Percentiles rank a stretch among this genome's conserved stretches.
These are phyloP conservation scores for Tholera decimalis DNA, from an alignment of 2,888 invertebrate species.

Conservation along the genomic window DNA sequence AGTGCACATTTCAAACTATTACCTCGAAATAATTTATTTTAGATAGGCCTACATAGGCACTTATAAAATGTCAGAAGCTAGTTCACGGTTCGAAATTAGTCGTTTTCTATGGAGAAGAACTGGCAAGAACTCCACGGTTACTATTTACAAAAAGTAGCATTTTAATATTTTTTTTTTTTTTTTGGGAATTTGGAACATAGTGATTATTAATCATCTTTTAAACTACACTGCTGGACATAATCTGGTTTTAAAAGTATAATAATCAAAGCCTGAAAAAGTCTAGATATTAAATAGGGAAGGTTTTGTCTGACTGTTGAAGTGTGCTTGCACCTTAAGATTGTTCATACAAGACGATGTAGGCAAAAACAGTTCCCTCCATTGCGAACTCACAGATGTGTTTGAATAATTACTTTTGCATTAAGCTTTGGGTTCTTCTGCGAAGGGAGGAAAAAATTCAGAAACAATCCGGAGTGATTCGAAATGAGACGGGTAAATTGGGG, in stretches of 20 bases:
- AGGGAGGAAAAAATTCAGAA: slow-evolving; percentile 44
- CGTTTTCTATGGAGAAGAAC: too few relatives aligned
- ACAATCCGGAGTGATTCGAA: slow-evolving; percentile 42
- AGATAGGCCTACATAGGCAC: too few relatives aligned
- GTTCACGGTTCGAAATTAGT: too few relatives aligned
- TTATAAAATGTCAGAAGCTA: too few relatives aligned
- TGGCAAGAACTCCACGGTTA: too few relatives aligned
- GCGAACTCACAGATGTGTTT: slow-evolving; percentile 83
- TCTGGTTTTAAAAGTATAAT: background rate
- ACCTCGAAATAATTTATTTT: too few relatives aligned
- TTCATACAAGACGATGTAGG: slow-evolving; percentile 47
- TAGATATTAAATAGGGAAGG: background rate
- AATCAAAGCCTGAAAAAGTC: background rate
- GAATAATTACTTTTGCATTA: slow-evolving; percentile 77
- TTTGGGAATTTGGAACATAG: too few relatives aligned
- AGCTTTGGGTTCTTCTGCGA: slow-evolving; percentile 41
- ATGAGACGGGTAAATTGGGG: slow-evolving; percentile 2
- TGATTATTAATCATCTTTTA: too few relatives aligned
- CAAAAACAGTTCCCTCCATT: slow-evolving; percentile 72
- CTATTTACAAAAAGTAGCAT: too few relatives aligned
- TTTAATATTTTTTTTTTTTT: too few relatives aligned
- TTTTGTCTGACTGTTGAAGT: background rate
- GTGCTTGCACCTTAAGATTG: slow-evolving; percentile 29
- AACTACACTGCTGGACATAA: too few relatives aligned
- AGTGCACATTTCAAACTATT: too few relatives aligned